Evolutionary conservation across 1,140 invertebrate genomes (phyloP).

Genomic region (Drosophila virilis): DNA sequence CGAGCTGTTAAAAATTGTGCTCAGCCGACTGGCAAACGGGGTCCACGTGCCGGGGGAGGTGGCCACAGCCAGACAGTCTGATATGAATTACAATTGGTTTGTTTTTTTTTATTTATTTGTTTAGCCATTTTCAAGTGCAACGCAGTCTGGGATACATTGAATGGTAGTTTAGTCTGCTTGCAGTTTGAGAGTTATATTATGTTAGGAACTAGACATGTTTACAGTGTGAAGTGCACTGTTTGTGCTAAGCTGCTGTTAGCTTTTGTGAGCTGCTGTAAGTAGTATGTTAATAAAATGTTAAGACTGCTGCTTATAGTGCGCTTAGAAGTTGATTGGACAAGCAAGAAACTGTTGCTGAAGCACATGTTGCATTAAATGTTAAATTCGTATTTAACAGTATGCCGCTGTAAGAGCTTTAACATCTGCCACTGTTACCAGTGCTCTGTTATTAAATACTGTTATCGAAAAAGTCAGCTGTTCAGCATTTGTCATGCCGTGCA

Average conservation of each 20-base stretch:
- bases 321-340: no score
- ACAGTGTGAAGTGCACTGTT: no score
- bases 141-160: slow-evolving; percentile 7
- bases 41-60: not conserved
- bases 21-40: slow-evolving; percentile 39
- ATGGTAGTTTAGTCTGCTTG: not conserved
- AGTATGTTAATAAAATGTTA: no score
- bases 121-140: slow-evolving; percentile 27
- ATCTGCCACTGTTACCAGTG: not conserved
- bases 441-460: not conserved
- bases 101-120: not conserved
- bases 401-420: not conserved
- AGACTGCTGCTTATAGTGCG: no score
- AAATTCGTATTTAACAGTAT: not conserved
- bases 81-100: slow-evolving; percentile 67
- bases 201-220: not conserved
- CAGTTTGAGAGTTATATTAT: not conserved
- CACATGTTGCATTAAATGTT: no score
- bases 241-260: no score
- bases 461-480: slow-evolving; percentile 4
- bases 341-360: no score
- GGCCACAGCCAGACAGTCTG: slow-evolving; percentile 39
- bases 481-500: not conserved
- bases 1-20: slow-evolving; percentile 16
- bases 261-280: no score